Evolutionary conservation across 2,113 vertebrate genomes (phyloP).

Genomic region (Microcebus murinus): DNA sequence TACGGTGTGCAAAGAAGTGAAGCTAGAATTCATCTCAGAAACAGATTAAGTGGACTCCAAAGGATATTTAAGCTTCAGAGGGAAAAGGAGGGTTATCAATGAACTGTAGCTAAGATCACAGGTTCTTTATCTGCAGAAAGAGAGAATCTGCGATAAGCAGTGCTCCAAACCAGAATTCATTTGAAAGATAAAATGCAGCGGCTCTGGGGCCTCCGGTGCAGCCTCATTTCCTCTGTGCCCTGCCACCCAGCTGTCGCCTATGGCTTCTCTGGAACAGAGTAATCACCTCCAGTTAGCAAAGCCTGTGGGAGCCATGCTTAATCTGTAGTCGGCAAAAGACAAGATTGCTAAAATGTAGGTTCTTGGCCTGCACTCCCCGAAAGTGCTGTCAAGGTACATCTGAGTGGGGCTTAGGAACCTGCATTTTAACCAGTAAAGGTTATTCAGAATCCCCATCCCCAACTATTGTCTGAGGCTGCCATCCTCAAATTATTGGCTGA

Average conservation of each 20-base stretch:
- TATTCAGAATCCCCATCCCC: not conserved
- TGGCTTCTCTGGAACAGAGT: not conserved
- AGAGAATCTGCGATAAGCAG: conserved; percentile 41
- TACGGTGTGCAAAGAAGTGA: conserved; percentile 10
- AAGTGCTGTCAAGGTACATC: not conserved
- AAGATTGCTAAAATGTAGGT: not conserved
- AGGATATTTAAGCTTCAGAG: conserved; percentile 14
- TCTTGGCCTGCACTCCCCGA: not conserved
- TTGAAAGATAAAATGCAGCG: conserved; percentile 39
- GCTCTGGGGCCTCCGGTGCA: not conserved
- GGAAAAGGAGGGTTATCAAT: conserved; percentile 10
- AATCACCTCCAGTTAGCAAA: not conserved
- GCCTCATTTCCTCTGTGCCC: not conserved
- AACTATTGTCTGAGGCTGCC: not conserved
- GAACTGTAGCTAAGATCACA: conserved; percentile 17
- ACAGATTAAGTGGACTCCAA: conserved; percentile 41
- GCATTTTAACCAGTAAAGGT: not conserved
- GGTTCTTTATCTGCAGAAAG: conserved; percentile 45
- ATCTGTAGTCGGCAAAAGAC: not conserved
- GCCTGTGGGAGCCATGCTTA: not conserved
- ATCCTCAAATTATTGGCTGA: not conserved
- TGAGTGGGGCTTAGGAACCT: not conserved
- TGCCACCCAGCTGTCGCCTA: not conserved
- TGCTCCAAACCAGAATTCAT: conserved; percentile 32
- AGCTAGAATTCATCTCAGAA: conserved; percentile 39